Conservation (phyloP, 2,797 vertebrate species). For the Pseudocheirus occidentalis region DNA sequence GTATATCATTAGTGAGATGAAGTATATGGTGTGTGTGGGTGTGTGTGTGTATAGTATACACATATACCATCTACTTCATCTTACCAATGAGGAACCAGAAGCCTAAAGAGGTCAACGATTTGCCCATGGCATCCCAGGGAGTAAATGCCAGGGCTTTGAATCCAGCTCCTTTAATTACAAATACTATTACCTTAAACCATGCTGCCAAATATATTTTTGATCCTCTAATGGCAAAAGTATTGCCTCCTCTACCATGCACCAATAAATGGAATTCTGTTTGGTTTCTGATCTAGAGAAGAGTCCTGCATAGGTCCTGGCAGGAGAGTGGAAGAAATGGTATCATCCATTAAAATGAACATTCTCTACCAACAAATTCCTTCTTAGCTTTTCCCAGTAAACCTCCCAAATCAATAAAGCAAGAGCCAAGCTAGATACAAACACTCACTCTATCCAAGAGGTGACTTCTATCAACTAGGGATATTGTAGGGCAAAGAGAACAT, state of each 20-base stretch:
- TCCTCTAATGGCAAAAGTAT: neutral
- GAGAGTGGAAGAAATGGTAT: neutral
- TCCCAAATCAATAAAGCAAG: neutral
- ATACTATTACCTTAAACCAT: neutral
- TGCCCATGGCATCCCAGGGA: neutral
- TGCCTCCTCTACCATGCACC: neutral
- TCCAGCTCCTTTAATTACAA: neutral
- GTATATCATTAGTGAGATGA: too few relatives aligned
- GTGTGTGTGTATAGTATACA: too few relatives aligned
- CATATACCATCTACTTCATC: too few relatives aligned
- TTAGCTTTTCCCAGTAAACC: neutral
- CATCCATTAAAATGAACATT: accelerated
- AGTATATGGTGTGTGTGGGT: too few relatives aligned
- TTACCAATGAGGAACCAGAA: too few relatives aligned
- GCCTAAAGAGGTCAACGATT: too few relatives aligned
- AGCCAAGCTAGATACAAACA: neutral
- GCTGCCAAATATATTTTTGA: neutral
- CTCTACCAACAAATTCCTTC: neutral
- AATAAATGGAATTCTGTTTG: neutral
- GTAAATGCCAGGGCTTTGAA: neutral
- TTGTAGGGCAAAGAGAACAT: neutral
- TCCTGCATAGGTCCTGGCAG: neutral
- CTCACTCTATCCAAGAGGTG: neutral
- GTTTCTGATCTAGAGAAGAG: neutral
- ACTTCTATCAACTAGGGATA: neutral